These are phyloP conservation scores for Hirtodrosophila alboralis DNA, from an alignment of 2,888 invertebrate species.

Conservation along the genomic window DNA sequence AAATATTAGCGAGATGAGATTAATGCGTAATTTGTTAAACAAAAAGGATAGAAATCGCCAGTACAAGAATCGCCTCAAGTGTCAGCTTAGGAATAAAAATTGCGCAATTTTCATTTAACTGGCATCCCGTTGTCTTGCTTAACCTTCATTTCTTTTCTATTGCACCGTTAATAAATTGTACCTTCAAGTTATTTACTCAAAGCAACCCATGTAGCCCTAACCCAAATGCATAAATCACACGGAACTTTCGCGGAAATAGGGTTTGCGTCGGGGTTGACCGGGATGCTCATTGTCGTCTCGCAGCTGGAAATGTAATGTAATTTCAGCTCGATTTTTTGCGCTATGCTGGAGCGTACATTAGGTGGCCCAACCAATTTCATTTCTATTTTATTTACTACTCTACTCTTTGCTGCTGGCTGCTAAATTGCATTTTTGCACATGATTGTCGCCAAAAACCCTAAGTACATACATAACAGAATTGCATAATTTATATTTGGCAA, in stretches of 20 bases:
- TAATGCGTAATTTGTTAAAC: conserved; percentile 23
- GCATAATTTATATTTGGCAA: conserved; percentile 60
- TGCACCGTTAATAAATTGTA: conserved; percentile 65
- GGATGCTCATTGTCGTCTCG: conserved; percentile 44
- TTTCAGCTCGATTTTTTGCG: conserved; percentile 25
- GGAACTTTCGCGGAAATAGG: conserved; percentile 43
- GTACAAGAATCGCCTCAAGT: conserved; percentile 6
- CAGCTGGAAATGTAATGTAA: conserved; percentile 34
- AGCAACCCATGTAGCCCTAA: conserved; percentile 45
- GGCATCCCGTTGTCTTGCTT: conserved; percentile 22
- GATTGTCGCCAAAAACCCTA: conserved; percentile 40
- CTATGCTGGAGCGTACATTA: conserved; percentile 34
- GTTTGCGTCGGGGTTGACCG: conserved; percentile 24
- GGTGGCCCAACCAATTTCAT: conserved; percentile 11
- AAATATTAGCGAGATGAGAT: conserved; percentile 16
- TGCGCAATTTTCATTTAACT: conserved; percentile 23
- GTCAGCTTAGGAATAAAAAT: conserved; percentile 23
- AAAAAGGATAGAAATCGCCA: not conserved
- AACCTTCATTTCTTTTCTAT: conserved; percentile 35
- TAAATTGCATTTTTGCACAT: conserved; percentile 56
- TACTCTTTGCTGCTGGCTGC: conserved; percentile 3
- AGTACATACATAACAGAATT: conserved; percentile 52
- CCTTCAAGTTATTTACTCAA: conserved; percentile 60
- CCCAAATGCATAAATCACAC: conserved; percentile 74
- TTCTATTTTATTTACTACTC: conserved; percentile 8